Conservation (phyloP, 1,140 invertebrate species). For the Helicoverpa armigera region DNA sequence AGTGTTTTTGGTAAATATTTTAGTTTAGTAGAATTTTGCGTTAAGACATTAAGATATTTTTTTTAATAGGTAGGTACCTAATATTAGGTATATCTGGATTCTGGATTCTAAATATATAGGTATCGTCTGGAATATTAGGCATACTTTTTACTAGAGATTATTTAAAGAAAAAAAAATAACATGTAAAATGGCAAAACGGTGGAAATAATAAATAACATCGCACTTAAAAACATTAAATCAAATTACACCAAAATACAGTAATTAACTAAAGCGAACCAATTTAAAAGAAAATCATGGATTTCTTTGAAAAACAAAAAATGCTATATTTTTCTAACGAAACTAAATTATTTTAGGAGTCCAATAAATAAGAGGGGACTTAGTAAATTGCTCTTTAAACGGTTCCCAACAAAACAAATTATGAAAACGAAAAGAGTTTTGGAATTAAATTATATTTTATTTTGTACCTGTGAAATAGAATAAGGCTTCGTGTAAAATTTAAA, state of each 20-base stretch:
- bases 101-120: no score
- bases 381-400: conserved; percentile 34
- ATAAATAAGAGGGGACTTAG: conserved; percentile 12
- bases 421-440: conserved; percentile 2
- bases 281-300: conserved; percentile 18
- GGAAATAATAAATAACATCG: no score
- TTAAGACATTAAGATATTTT: no score
- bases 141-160: no score
- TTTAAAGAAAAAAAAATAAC: no score
- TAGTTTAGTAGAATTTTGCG: no score
- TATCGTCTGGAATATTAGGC: no score
- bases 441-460: neutral
- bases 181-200: no score
- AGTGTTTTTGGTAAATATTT: no score
- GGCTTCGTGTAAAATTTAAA: neutral
- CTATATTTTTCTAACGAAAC: conserved; percentile 21
- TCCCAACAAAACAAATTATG: conserved; percentile 36
- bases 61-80: no score
- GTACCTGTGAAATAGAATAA: neutral
- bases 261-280: conserved; percentile 29
- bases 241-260: neutral
- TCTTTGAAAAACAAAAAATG: conserved; percentile 1
- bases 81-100: no score
- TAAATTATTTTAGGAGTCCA: conserved; percentile 24
- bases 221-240: neutral